phyloP scores from a whole-genome alignment of 2,113 vertebrate genomes.

The Pseudopodoces humilis region DNA sequence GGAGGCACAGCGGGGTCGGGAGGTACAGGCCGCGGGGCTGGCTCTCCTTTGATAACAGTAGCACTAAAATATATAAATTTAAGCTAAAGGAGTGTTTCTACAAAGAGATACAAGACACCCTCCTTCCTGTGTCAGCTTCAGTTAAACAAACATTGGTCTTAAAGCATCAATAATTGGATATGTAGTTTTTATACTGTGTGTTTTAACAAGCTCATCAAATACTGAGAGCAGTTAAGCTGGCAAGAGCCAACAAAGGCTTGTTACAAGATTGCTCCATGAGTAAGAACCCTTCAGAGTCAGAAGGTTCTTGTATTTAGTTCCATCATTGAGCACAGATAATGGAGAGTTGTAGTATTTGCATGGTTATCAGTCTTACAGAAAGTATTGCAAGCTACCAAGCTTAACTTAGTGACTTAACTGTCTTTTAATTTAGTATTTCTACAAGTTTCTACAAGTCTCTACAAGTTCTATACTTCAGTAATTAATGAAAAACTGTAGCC shows the following conservation, averaged over 20 bases:
- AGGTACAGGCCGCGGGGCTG: not conserved
- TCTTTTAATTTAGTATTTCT: not conserved
- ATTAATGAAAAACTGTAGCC: not conserved
- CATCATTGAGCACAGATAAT: not conserved
- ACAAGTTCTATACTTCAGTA: not conserved
- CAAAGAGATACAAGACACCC: not conserved
- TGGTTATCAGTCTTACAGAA: not conserved
- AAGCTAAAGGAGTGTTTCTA: not conserved
- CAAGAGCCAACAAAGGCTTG: not conserved
- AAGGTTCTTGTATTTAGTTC: not conserved
- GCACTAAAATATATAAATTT: not conserved
- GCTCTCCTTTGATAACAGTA: not conserved
- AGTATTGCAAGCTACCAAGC: not conserved
- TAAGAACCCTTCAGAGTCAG: not conserved
- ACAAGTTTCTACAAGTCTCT: no score
- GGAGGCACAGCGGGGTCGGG: rapidly evolving
- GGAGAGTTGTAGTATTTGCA: not conserved
- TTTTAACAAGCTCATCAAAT: not conserved
- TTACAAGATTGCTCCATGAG: not conserved
- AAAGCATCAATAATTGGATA: not conserved
- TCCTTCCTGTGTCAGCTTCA: not conserved
- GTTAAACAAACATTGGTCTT: not conserved
- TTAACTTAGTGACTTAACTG: not conserved
- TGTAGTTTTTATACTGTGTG: not conserved
- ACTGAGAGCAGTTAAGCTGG: not conserved